phyloP scores from a whole-genome alignment of 2,888 invertebrate species.

The Phytoseiulus persimilis region DNA sequence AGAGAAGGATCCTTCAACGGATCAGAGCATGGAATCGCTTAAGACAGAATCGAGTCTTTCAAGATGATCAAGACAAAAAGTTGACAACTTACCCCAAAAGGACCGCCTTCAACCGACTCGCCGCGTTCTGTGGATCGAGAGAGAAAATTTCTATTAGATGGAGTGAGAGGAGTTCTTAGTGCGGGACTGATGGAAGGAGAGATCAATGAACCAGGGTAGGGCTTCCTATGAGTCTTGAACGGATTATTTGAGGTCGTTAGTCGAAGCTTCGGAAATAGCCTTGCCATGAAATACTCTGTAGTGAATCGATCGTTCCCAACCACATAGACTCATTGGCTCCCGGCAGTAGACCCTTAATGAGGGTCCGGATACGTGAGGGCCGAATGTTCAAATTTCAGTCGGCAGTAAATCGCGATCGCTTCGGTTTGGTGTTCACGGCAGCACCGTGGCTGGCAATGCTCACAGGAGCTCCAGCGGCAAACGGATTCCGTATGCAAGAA shows the following conservation, averaged over 20 bases:
- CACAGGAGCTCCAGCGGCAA: neutral
- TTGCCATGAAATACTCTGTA: too few species aligned
- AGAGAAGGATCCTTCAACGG: too few species aligned
- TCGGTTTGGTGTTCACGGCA: neutral
- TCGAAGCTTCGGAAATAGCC: too few species aligned
- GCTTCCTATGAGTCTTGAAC: too few species aligned
- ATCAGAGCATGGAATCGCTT: too few species aligned
- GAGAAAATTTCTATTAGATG: neutral
- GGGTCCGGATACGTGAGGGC: too few species aligned
- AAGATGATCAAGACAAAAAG: neutral
- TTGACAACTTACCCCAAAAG: neutral
- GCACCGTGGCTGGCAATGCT: neutral
- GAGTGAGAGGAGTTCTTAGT: neutral
- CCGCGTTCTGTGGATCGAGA: neutral
- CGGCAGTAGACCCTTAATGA: too few species aligned
- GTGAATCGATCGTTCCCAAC: too few species aligned
- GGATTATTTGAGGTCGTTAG: too few species aligned
- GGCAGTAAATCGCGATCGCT: neutral
- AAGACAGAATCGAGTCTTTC: too few species aligned
- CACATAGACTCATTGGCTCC: too few species aligned
- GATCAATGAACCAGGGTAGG: too few species aligned
- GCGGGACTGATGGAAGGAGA: neutral
- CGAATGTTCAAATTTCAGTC: neutral
- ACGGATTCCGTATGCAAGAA: neutral
- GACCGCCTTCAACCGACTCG: neutral